Percentiles rank a stretch among this genome's conserved stretches.
Evolutionary conservation across 2,113 vertebrate genomes (phyloP).

Genomic region (Eublepharis macularius): DNA sequence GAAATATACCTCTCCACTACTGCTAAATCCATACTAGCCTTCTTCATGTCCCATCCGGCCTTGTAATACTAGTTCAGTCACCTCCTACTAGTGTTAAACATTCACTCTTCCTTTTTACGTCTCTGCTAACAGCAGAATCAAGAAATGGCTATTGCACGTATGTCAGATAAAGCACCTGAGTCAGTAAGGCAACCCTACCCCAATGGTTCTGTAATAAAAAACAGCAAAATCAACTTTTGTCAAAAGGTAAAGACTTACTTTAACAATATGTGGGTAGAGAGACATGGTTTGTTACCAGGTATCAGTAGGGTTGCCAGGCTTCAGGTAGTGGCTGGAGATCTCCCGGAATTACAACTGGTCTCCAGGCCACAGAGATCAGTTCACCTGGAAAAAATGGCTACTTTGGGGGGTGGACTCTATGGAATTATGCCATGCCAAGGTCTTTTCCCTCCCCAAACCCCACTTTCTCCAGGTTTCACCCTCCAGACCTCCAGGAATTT

Average conservation of each 20-base stretch:
- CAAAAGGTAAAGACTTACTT: not conserved
- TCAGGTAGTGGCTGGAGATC: no score
- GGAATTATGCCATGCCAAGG: no score
- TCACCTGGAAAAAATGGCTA: no score
- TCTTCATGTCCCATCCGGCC: not conserved
- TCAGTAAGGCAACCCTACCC: not conserved
- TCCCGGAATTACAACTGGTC: no score
- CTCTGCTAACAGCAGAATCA: not conserved
- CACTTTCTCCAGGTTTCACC: no score
- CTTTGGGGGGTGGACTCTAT: no score
- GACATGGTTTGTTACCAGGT: not conserved
- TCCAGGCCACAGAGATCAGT: no score
- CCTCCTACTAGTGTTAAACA: not conserved
- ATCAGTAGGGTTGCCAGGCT: no score
- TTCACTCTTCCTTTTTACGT: not conserved
- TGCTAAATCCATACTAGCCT: not conserved
- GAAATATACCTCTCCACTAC: no score
- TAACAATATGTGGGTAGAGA: not conserved
- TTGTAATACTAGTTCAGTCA: not conserved
- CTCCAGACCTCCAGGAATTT: no score
- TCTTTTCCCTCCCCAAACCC: no score
- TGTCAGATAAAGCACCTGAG: not conserved
- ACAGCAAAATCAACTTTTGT: not conserved
- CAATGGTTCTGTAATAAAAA: not conserved
- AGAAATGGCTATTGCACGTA: not conserved